Conservation (phyloP, 2,888 invertebrate species). For the Junonia oenone region DNA sequence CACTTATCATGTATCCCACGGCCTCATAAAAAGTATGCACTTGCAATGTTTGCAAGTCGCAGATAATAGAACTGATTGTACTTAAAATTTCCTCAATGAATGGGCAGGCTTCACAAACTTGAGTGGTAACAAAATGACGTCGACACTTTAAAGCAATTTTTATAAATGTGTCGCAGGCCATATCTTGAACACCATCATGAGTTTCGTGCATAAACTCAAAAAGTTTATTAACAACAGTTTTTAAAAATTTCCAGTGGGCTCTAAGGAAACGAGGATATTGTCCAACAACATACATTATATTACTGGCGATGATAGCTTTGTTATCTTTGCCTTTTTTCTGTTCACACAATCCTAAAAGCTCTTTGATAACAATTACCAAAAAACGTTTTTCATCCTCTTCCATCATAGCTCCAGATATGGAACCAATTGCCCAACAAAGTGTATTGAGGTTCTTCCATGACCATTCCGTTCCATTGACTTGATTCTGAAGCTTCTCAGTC, state of each 20-base stretch:
- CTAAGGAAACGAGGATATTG: constrained; percentile 98
- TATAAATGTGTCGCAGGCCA: constrained; percentile 99
- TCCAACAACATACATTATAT: constrained; percentile 99
- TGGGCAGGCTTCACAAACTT: constrained; percentile 96
- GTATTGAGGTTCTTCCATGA: constrained; percentile 99
- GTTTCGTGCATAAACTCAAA: constrained; percentile 99
- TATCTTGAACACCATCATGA: constrained; percentile 99
- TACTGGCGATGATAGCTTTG: constrained; percentile 99
- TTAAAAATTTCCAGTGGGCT: constrained; percentile 99
- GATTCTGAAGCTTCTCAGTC: constrained; percentile 98
- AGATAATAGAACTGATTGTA: constrained; percentile 97
- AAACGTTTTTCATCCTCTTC: constrained; percentile 99
- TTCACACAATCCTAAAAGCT: constrained; percentile 97
- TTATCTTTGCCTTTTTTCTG: constrained; percentile 99
- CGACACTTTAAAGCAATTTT: constrained; percentile 99
- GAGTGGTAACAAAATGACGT: constrained; percentile 97
- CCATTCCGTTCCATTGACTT: constrained; percentile 99
- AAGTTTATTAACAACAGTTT: constrained; percentile 99
- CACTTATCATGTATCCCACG: constrained; percentile 99
- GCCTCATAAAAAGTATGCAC: constrained; percentile 99
- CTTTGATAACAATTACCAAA: constrained; percentile 98
- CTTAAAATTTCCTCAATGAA: constrained; percentile 99
- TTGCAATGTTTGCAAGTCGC: constrained; percentile 98
- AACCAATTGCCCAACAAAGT: constrained; percentile 99
- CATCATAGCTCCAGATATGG: constrained; percentile 98